These are phyloP conservation scores for Numenius arquata DNA, from an alignment of 2,113 vertebrate genomes.

Conservation along the genomic window DNA sequence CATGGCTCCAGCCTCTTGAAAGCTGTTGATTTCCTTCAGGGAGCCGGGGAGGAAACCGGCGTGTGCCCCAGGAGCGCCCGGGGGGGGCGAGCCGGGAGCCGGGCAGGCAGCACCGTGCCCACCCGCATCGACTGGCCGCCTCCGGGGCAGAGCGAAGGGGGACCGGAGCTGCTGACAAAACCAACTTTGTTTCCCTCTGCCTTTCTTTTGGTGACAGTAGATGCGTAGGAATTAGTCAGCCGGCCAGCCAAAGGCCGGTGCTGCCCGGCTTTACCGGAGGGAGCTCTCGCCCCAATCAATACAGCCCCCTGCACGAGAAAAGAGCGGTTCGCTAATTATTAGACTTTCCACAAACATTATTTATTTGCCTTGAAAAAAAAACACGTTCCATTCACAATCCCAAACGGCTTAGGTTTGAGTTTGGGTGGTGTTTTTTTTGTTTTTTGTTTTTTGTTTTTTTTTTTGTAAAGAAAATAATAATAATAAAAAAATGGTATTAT, in stretches of 20 bases:
- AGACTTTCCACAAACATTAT: conserved; percentile 16
- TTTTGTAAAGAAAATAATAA: background rate
- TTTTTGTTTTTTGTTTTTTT: background rate
- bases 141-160: background rate
- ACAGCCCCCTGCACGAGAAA: background rate
- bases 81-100: background rate
- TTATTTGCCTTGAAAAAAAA: conserved; percentile 33
- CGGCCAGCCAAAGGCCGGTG: background rate
- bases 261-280: background rate
- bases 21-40: background rate
- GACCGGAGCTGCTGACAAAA: background rate
- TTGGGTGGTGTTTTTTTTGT: too few species aligned
- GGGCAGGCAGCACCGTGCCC: background rate
- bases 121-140: background rate
- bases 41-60: background rate
- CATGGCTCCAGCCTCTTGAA: background rate
- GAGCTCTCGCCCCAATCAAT: background rate
- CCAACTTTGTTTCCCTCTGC: background rate
- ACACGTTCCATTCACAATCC: background rate
- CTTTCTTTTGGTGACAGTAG: background rate
- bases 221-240: background rate
- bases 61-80: background rate
- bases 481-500: background rate
- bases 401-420: background rate
- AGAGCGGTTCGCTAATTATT: background rate